Evolutionary conservation across 2,113 vertebrate genomes (phyloP).

Genomic region (Sphaerodactylus townsendi): DNA sequence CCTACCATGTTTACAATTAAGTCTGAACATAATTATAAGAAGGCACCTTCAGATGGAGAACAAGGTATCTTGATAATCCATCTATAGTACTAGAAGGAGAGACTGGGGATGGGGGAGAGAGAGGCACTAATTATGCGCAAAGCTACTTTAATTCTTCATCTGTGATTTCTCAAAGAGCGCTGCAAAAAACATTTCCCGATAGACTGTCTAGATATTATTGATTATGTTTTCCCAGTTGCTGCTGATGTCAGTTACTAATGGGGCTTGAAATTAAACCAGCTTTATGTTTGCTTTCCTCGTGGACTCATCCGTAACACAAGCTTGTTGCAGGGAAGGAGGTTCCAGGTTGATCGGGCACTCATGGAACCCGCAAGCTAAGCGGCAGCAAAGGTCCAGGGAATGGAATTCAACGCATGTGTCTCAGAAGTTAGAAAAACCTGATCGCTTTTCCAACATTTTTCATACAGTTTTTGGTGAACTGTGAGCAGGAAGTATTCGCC

Average conservation of each 20-base stretch:
- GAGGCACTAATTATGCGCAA: not conserved
- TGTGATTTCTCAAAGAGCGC: not conserved
- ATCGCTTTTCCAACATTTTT: not conserved
- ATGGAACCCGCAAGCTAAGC: not conserved
- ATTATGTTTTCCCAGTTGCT: conserved; percentile 19
- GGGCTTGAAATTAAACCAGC: conserved; percentile 53
- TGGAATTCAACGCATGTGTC: not conserved
- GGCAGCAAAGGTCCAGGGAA: not conserved
- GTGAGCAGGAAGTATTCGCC: not conserved
- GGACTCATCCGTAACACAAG: conserved; percentile 6
- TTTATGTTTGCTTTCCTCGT: conserved; percentile 42
- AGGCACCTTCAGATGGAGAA: not conserved
- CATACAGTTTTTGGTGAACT: not conserved
- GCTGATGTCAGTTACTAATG: conserved; percentile 34
- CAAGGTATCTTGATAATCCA: not conserved
- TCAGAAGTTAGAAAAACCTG: not conserved
- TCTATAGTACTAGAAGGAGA: not conserved
- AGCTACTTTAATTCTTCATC: conserved; percentile 6
- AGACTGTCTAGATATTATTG: conserved; percentile 26
- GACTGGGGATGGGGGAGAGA: not conserved
- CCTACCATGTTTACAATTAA: not conserved
- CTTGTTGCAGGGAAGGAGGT: not conserved
- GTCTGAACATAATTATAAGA: not conserved
- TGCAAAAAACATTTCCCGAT: conserved; percentile 22
- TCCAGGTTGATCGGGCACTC: not conserved